phyloP scores from a whole-genome alignment of 2,797 vertebrate genomes.

The Pantherophis vulpinus region DNA sequence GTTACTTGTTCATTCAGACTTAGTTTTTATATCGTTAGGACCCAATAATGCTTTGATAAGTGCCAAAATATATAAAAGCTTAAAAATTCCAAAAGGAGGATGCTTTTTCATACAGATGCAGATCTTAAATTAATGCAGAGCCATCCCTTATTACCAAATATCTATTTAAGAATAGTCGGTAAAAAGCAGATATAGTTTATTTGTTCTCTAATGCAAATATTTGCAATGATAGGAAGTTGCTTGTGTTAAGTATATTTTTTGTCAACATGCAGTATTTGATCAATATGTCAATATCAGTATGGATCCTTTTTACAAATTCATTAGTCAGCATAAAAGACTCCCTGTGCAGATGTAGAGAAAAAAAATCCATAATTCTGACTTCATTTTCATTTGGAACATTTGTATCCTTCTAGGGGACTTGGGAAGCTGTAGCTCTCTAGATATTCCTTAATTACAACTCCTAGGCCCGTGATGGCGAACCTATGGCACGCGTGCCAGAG shows the following conservation, averaged over 20 bases:
- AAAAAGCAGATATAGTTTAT: not conserved
- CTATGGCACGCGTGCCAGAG: no score
- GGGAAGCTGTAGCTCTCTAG: not conserved
- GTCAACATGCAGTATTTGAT: not conserved
- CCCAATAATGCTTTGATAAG: not conserved
- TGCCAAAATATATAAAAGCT: not conserved
- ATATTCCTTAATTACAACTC: not conserved
- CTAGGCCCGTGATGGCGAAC: not conserved
- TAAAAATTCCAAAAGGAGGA: not conserved
- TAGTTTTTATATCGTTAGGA: not conserved
- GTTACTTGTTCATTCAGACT: not conserved
- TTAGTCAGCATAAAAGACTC: no score
- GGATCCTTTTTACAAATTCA: not conserved
- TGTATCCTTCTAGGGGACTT: not conserved
- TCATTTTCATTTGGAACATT: not conserved
- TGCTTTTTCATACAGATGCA: not conserved
- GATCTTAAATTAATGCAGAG: not conserved
- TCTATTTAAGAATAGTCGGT: not conserved
- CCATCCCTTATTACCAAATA: not conserved
- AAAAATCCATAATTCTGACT: not conserved
- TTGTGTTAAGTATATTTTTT: not conserved
- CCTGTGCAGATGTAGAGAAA: not conserved
- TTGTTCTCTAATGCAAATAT: not conserved
- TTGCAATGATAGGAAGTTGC: not conserved
- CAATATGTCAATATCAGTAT: not conserved